A percentile compares a stretch with the other conserved stretches of the same genome.
Conservation (phyloP, 1,140 invertebrate genomes). For the Anastatus disparis region DNA sequence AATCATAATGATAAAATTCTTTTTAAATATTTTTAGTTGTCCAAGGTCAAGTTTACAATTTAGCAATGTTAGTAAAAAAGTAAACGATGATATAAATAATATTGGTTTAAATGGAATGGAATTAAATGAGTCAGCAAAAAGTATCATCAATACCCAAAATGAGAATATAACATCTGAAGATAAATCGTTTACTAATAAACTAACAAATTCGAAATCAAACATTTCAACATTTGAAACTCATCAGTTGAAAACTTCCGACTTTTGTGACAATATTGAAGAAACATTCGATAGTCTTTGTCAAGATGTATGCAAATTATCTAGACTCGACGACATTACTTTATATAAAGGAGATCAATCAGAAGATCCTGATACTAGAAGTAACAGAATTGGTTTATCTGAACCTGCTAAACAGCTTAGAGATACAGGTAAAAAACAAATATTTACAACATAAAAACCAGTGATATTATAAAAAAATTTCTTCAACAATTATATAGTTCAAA, state of each 20-base stretch:
- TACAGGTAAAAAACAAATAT: slow-evolving; percentile 8
- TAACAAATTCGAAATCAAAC: not conserved
- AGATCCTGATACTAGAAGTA: not conserved
- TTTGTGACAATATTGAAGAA: slow-evolving; percentile 6
- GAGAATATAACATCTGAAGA: too few relatives aligned
- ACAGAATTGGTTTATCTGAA: not conserved
- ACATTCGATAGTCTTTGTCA: slow-evolving; percentile 26
- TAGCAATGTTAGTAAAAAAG: too few relatives aligned
- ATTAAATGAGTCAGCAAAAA: too few relatives aligned
- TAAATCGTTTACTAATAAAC: not conserved
- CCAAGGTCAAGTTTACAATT: too few relatives aligned
- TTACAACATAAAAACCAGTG: not conserved
- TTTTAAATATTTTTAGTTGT: too few relatives aligned
- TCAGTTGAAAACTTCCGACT: too few relatives aligned
- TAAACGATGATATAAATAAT: too few relatives aligned
- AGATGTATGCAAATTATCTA: slow-evolving; percentile 4
- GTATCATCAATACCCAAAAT: too few relatives aligned
- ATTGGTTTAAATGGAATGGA: too few relatives aligned
- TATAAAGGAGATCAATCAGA: not conserved
- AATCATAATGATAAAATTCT: too few relatives aligned
- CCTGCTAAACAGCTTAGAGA: not conserved
- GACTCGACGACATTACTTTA: not conserved
- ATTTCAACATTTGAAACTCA: too few relatives aligned
- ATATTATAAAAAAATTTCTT: too few relatives aligned
- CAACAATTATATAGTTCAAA: not conserved